Evolutionary conservation across 2,113 vertebrate species (phyloP), one percentile per base, ranked within the genome.

Genomic region (Serinus canaria): DNA sequence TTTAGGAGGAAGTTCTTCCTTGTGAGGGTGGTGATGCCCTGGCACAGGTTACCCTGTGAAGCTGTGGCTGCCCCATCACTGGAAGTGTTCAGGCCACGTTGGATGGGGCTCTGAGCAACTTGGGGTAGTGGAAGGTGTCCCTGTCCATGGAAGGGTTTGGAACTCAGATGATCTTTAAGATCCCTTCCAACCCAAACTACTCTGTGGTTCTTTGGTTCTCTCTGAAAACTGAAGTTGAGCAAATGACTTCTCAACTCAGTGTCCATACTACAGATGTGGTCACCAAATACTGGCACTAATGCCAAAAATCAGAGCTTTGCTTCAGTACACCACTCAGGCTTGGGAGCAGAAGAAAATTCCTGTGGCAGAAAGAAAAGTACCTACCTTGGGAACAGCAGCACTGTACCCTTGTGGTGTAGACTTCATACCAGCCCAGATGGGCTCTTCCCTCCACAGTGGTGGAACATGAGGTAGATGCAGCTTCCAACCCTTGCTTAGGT

Each of bases 21-120:
- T 83, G 16, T 60, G 62, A n/a, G 6, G 7, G 5, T 46, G 24
- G 0, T 3, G n/a, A 68, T 20, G n/a, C 22, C 20, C 53, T 67
- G n/a, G 28, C 19, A 75, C 20, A 53, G 15, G 43, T 6, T 80
- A 6, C 11, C 21, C 67, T 49, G 59, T 58, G 60, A 5, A 89
- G 28, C 33, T 67, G 60, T 52, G 52, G 23, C 23, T 81, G 33
- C 37, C 33, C 27, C 44, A 59, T 52, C 44, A 23, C 52, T 82
- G 52, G 15, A 0, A 59, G 13, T 59, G 15, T n/a, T 1, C 2
- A 67, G 52, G 28, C 28, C 39, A 52, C 19, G 8, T 1, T 67
- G 27, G 28, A n/a, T 10, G 5, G 46, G 46, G 28, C 33, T 89
- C 0, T 0, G 69, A 52, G 60, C 19, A 60, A 3, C 3, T 11